Base-by-base conservation (phyloP, 2,797 vertebrate genomes). In the Prionace glauca region DNA sequence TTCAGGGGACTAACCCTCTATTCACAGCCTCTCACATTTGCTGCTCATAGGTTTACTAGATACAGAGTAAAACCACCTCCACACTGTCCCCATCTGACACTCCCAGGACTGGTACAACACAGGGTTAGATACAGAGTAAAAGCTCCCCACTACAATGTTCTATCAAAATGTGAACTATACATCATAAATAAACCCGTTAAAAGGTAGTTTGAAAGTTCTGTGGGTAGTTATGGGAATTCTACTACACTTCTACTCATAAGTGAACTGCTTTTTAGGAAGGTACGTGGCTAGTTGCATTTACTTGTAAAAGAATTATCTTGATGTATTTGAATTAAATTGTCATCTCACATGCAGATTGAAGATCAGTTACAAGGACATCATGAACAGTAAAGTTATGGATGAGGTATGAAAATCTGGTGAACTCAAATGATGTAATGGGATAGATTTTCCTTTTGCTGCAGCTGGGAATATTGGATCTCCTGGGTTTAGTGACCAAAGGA, bases 291-390 rank as follows among this genome's bases (percentile, higher is more conserved):
- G n/a, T 69, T 92, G 62, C 12, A 92, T 67, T 92, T 32, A 41
- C 90, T 67, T 67, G 20, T 24, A 41, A 92, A 92, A 41, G 5
- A 36, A 60, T n/a, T 90, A 67, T 18, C 8, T 36, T 67, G 5
- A 32, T 88, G 87, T 41, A n/a, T 69, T 92, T 69, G 62, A 92
- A 41, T 50, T 69, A 41, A 69, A 24, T 92, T 92, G 41, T 45
- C 32, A 62, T 92, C 65, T 92, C 22, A 62, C n/a, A 69, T 96
- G n/a, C 97, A 99, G 99, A 97, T 98, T 98, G 97, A 99, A 98
- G 97, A 97, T 99, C 5, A 98, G 96, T 67, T 97, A 99, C 56
- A 97, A 97, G 74, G 96, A 97, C 26, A 97, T 99, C 96, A 98
- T 99, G 95, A 97, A 97, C 36, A 97, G 96, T 72, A 98, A 98